Base-by-base conservation (phyloP, 1,140 invertebrate species). In the Akabosia matsudoensis region DNA sequence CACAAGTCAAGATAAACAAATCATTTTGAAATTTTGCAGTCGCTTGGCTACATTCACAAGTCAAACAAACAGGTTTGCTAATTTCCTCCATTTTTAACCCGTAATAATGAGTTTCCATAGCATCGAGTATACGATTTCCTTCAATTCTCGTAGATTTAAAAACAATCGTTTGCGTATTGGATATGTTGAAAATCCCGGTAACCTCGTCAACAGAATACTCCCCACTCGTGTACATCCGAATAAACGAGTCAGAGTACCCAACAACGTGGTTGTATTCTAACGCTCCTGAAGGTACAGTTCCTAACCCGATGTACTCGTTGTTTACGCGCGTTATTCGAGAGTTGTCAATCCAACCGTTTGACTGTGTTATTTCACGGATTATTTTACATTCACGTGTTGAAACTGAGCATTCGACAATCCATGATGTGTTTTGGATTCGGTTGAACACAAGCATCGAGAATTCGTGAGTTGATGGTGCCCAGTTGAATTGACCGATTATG, bases 131-230 rank as follows among this genome's bases (percentile, higher is more conserved):
- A 13, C 7, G 7, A 67, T 67, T 67, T 30, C 7, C 22, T 28
- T 31, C 61, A 67, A 31, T 1, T 28, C 31, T 67, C 7, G 61
- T 24, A 4, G 61, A 24, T 30, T 67, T 67, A 67, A 67, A 31
- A 30, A 30, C 28, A 67, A 22, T 7, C 61, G 28, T 4, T 7
- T 56, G 7, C 22, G 24, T 7, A 10, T 2, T 30, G 14, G 13
- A 13, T 16, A 61, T 24, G 13, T 4, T 14, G 54, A 22, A 16
- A 22, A 67, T 31, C 7, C 28, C 24, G 10, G 31, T 30, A n/a
- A 67, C 31, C 28, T 67, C 61, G 61, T 67, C 61, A n/a, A 67
- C 61, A 13, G 61, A 67, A n/a, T 67, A 67, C 3, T 28, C 1
- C 28, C 61, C 61, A 4, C 26, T 24, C 26, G 61, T 67, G 24